Conservation (phyloP, 2,888 invertebrate species). For the Athalia circularis region DNA sequence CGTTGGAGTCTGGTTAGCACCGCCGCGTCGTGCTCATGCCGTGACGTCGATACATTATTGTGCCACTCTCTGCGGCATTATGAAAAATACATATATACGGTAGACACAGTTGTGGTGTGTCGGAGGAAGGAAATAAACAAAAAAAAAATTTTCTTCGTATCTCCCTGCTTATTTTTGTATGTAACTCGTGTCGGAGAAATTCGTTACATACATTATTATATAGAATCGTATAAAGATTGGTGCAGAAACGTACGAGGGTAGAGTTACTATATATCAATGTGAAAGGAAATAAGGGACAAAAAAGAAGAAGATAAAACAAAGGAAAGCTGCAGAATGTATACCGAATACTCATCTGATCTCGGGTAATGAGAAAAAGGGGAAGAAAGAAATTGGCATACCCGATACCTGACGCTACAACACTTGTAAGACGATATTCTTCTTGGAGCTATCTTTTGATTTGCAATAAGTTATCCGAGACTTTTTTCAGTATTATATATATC, state of each 20-base stretch:
- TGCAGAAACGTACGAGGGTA: constrained; percentile 13
- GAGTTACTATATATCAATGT: not conserved
- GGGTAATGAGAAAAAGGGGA: constrained; percentile 30
- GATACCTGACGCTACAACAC: constrained; percentile 34
- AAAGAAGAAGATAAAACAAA: too few species aligned
- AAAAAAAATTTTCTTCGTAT: constrained; percentile 11
- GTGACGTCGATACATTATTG: constrained; percentile 21
- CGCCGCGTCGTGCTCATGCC: not conserved
- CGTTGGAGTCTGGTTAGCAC: constrained; percentile 7
- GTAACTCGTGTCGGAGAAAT: not conserved
- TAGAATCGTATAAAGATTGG: not conserved
- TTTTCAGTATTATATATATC: not conserved
- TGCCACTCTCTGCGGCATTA: not conserved
- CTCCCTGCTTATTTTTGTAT: not conserved
- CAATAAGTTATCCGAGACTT: constrained; percentile 23
- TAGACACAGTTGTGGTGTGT: not conserved
- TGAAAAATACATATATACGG: not conserved
- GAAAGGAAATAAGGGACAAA: too few species aligned
- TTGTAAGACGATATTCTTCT: constrained; percentile 39
- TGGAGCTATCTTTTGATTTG: constrained; percentile 30
- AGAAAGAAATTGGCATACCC: constrained; percentile 21
- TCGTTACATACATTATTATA: too few species aligned
- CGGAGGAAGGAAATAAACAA: not conserved
- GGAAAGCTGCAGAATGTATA: too few species aligned
- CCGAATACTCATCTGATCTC: constrained; percentile 12